Percentiles rank a stretch among this genome's conserved stretches.
These are phyloP conservation scores for Xestoiulus laeticollis DNA, from an alignment of 2,888 invertebrate genomes.

Conservation along the genomic window DNA sequence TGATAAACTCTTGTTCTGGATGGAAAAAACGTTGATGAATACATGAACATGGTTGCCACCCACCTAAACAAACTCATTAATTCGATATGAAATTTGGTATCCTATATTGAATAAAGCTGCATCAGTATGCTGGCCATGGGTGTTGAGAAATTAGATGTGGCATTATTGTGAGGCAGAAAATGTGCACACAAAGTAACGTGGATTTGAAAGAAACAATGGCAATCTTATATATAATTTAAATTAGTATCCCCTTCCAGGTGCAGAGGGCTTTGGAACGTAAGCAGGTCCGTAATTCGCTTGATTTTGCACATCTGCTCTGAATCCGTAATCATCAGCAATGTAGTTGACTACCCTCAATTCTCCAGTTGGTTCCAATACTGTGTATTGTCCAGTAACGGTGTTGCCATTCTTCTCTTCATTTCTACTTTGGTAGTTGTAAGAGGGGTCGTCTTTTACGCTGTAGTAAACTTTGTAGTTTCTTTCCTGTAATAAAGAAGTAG, in stretches of 20 bases:
- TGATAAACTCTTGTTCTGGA: not conserved
- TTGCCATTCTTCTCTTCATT: constrained; percentile 56
- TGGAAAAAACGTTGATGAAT: not conserved
- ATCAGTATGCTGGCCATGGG: no score
- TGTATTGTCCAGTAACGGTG: constrained; percentile 55
- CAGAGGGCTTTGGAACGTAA: constrained; percentile 2
- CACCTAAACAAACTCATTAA: not conserved
- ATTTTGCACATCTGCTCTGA: constrained; percentile 55
- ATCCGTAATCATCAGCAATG: constrained; percentile 55
- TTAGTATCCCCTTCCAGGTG: constrained; percentile 23
- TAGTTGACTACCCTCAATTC: constrained; percentile 56
- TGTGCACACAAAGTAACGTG: not conserved
- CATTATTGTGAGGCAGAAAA: not conserved
- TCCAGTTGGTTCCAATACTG: constrained; percentile 55
- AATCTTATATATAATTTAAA: not conserved
- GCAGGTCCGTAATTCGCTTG: constrained; percentile 53
- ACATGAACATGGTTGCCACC: not conserved
- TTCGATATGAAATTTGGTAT: not conserved
- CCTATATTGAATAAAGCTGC: no score
- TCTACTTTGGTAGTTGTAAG: constrained; percentile 56
- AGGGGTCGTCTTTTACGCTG: constrained; percentile 55
- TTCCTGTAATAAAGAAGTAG: not conserved
- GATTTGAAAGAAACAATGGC: not conserved
- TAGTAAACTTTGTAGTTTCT: constrained; percentile 53
- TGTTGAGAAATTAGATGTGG: not conserved